Evolutionary conservation across 2,888 invertebrate species (phyloP).

Genomic region (Falcaria lacertinaria): DNA sequence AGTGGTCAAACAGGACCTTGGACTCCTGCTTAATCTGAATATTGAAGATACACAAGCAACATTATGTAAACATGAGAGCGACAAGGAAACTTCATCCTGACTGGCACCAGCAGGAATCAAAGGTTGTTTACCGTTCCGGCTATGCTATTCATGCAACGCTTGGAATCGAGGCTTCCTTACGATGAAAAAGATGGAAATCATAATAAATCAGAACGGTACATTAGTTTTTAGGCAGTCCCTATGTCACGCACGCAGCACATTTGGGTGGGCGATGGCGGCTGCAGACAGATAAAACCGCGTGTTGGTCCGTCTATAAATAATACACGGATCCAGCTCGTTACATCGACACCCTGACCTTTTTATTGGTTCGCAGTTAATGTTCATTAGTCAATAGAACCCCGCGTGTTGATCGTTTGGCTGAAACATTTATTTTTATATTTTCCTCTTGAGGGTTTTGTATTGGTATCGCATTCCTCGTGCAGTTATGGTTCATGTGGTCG

Average conservation of each 20-base stretch:
- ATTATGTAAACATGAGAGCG: no score
- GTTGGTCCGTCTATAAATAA: conserved; percentile 70
- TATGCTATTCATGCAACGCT: no score
- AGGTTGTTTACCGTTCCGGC: no score
- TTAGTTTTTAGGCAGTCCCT: conserved; percentile 30
- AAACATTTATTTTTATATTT: conserved; percentile 17
- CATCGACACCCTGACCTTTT: conserved; percentile 56
- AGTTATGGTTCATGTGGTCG: no score
- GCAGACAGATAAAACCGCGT: conserved; percentile 59
- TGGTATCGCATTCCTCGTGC: neutral
- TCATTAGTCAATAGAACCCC: conserved; percentile 16
- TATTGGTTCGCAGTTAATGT: conserved; percentile 39
- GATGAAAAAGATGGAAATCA: neutral
- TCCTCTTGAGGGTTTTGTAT: conserved; percentile 7
- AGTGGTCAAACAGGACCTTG: conserved; percentile 2
- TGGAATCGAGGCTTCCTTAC: neutral
- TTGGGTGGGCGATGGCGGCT: conserved; percentile 15
- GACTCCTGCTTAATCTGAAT: conserved; percentile 3
- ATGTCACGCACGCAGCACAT: conserved; percentile 16
- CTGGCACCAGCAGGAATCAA: no score
- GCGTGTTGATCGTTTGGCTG: neutral
- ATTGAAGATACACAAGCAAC: conserved; percentile 1
- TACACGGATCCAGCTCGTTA: conserved; percentile 43
- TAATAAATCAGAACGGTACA: conserved; percentile 31
- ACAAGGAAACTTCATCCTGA: no score